Evolutionary conservation across 1,140 invertebrate species (phyloP).

Genomic region (Agraylea sexmaculata): DNA sequence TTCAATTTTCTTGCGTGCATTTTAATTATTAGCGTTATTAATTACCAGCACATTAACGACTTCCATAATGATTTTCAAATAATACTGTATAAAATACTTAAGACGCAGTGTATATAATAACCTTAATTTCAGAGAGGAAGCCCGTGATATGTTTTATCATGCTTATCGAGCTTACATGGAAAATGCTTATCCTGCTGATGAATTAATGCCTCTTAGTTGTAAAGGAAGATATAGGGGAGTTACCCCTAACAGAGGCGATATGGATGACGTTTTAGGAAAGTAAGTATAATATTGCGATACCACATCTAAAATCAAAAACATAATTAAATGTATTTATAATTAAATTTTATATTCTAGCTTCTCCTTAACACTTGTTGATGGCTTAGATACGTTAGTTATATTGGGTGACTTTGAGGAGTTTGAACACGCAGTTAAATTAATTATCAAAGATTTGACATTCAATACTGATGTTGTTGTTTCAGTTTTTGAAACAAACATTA

Average conservation of each 20-base stretch:
- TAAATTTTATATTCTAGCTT: conserved; percentile 60
- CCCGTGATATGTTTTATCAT: conserved; percentile 93
- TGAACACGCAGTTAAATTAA: conserved; percentile 76
- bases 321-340: not conserved
- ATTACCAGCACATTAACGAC: too few species aligned
- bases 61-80: too few species aligned
- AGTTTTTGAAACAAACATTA: conserved; percentile 97
- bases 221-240: conserved; percentile 78
- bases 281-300: conserved; percentile 44
- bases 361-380: conserved; percentile 90
- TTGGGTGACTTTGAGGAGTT: conserved; percentile 90
- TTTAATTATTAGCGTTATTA: too few species aligned
- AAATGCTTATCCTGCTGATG: conserved; percentile 96
- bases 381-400: conserved; percentile 86
- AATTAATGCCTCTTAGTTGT: conserved; percentile 95
- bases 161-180: conserved; percentile 95
- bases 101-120: too few species aligned
- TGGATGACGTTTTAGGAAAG: conserved; percentile 95
- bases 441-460: conserved; percentile 79
- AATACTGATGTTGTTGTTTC: conserved; percentile 93
- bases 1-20: too few species aligned
- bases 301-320: not conserved
- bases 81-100: too few species aligned
- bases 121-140: conserved; percentile 70
- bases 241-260: conserved; percentile 82